Evolutionary conservation across 2,888 invertebrate species (phyloP), one percentile per base, ranked within the genome.

Genomic region (Hyles lineata): DNA sequence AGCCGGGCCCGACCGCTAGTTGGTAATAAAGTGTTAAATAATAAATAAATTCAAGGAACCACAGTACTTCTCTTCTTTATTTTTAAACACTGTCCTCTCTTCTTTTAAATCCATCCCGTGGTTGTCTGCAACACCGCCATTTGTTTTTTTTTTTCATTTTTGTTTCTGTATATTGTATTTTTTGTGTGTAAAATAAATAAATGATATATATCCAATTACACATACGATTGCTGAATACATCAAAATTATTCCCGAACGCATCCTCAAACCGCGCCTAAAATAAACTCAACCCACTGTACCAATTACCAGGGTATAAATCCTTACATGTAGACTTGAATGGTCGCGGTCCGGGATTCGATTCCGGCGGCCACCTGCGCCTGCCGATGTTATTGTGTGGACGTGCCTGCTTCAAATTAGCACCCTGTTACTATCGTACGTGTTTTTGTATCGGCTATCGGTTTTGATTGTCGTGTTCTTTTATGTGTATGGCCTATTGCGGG

Each of bases 281-380:
- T 21, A 67, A 43, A 43, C 50, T 50, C 21, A 23, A 25, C 67
- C 43, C 67, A 62, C 19, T 67, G 50, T 7, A 43, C 67, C 67
- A 63, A 63, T 63, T 63, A 63, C 63, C 55, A 8, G 67, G 17
- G 67, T 67, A 67, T 67, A 67, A 67, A 67, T 67, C 67, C 23
- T 23, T 43, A 43, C 67, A 67, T 63, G 43, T 67, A 67, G 63
- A 43, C 43, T 23, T 17, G 50, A 50, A 67, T 43, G 67, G 50
- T 67, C 50, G 73, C 73, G 62, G 73, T 52, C 52, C 17, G 23
- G 70, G 74, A 73, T 76, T 76, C 76, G 71, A 76, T 76, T 76
- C 72, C 76, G 59, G 43, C 32, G 29, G 70, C 70, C 76, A 76
- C 74, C 76, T 76, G 76, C 71, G 76, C 35, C 73, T n/a, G 55